Conservation (phyloP, 2,113 vertebrate species). For the Seriola rivoliana region DNA sequence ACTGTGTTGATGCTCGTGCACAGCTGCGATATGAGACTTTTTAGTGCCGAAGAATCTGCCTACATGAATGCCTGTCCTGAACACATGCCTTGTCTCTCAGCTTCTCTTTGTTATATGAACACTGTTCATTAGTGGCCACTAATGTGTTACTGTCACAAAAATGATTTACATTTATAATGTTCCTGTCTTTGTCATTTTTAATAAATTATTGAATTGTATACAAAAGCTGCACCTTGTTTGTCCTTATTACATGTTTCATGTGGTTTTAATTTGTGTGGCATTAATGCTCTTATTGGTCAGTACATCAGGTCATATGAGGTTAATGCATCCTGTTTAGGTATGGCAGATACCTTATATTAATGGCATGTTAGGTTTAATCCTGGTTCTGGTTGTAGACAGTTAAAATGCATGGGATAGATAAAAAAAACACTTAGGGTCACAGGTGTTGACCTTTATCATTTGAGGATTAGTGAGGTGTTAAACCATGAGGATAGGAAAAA, state of each 20-base stretch:
- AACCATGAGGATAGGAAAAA: not conserved
- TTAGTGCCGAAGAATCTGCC: conserved; percentile 62
- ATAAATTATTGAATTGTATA: conserved; percentile 80
- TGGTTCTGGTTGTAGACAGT: not conserved
- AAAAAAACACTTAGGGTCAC: too few species aligned
- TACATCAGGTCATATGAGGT: conserved; percentile 1
- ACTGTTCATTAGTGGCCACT: conserved; percentile 59
- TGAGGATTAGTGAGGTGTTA: not conserved
- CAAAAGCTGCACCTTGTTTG: conserved; percentile 28
- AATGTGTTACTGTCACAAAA: conserved; percentile 63
- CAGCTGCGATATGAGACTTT: conserved; percentile 53
- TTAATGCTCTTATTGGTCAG: not conserved
- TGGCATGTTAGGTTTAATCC: not conserved
- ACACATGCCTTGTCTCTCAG: conserved; percentile 74
- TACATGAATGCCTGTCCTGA: conserved; percentile 71
- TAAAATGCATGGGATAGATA: too few species aligned
- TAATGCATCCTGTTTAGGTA: not conserved
- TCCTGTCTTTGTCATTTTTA: conserved; percentile 67
- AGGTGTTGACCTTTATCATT: not conserved
- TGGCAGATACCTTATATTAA: not conserved
- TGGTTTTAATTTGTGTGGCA: not conserved
- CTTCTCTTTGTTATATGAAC: conserved; percentile 59
- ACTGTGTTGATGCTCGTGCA: conserved; percentile 28
- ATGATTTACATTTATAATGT: conserved; percentile 50
- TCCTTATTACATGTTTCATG: conserved; percentile 23